Conservation (phyloP, 2,888 invertebrate genomes). For the Seira sanloemensis region DNA sequence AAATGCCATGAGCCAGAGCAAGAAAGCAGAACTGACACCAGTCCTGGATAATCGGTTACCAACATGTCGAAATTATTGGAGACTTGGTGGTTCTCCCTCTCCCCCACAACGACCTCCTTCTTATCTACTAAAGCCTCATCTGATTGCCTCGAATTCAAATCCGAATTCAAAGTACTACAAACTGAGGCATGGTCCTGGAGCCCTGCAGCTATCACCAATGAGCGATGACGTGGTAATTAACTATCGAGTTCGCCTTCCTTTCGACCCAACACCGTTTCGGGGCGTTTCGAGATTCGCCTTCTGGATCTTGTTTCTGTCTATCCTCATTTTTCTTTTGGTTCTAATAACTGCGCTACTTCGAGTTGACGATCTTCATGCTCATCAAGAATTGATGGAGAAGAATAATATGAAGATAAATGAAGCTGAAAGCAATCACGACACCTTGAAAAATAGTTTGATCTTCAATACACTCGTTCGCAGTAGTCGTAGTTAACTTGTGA, state of each 20-base stretch:
- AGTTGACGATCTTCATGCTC: constrained; percentile 43
- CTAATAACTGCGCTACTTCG: constrained; percentile 42
- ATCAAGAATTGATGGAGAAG: not conserved
- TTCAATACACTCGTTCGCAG: constrained; percentile 33
- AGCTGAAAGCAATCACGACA: not conserved
- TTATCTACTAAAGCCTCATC: constrained; percentile 43
- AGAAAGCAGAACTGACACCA: no score
- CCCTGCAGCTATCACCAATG: constrained; percentile 42
- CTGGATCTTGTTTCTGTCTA: constrained; percentile 57
- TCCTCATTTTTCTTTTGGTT: constrained; percentile 38
- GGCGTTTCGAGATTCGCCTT: constrained; percentile 56
- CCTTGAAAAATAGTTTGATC: constrained; percentile 26
- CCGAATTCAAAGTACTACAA: constrained; percentile 55
- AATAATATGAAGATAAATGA: not conserved
- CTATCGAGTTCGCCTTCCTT: constrained; percentile 55
- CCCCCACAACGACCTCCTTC: constrained; percentile 48
- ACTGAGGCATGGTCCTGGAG: constrained; percentile 42
- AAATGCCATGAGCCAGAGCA: no score
- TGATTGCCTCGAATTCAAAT: constrained; percentile 27
- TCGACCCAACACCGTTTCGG: constrained; percentile 59
- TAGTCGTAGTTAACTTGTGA: constrained; percentile 7
- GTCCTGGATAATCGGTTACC: constrained; percentile 43
- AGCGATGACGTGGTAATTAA: constrained; percentile 40
- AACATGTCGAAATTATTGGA: constrained; percentile 50
- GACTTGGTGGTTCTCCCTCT: constrained; percentile 18